phyloP scores from a whole-genome alignment of 2,888 invertebrate species.

The Zonitis immaculata region DNA sequence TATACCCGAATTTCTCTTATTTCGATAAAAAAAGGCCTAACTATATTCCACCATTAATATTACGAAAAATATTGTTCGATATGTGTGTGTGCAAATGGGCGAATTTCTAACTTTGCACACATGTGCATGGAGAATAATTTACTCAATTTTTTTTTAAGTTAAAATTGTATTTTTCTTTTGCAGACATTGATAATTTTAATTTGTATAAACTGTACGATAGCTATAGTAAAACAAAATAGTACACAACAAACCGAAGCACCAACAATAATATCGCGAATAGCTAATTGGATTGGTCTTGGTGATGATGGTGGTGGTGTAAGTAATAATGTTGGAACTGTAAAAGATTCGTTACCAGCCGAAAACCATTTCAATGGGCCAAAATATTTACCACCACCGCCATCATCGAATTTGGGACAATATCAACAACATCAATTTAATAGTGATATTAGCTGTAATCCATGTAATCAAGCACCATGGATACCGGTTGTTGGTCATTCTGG shows the following conservation, averaged over 20 bases:
- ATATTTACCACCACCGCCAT: conserved; percentile 32
- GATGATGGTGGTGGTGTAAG: too few species aligned
- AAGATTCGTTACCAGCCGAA: conserved; percentile 26
- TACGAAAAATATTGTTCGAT: too few species aligned
- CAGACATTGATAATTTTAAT: background rate
- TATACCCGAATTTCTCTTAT: too few species aligned
- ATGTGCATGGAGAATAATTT: too few species aligned
- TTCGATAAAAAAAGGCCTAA: too few species aligned
- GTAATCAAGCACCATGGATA: conserved; percentile 78
- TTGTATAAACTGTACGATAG: background rate
- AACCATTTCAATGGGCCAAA: conserved; percentile 22
- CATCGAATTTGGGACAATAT: conserved; percentile 20
- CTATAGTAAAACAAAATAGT: background rate
- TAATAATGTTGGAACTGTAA: conserved; percentile 4
- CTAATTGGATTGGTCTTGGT: conserved; percentile 56
- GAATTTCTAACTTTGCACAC: too few species aligned
- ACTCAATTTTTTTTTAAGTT: too few species aligned
- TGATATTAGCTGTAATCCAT: conserved; percentile 63
- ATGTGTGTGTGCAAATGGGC: too few species aligned
- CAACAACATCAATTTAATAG: background rate
- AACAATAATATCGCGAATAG: conserved; percentile 57
- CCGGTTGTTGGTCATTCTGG: conserved; percentile 57
- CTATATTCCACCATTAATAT: too few species aligned
- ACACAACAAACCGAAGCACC: conserved; percentile 37
- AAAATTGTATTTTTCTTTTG: background rate